Base-by-base conservation (phyloP, 35 echinoderm and acorn worm species). In the Ophioderma brevispina region DNA sequence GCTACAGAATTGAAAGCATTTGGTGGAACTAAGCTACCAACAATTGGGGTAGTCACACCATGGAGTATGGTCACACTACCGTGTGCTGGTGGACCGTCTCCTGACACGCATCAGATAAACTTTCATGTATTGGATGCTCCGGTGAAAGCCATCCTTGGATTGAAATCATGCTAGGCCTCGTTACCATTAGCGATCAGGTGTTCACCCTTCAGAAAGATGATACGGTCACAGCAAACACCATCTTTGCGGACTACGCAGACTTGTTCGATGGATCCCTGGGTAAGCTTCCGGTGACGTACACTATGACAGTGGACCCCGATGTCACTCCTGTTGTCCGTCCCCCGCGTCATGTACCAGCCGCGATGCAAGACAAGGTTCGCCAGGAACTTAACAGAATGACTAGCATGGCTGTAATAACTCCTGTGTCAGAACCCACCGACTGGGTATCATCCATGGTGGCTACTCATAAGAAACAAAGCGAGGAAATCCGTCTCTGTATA, bases 361-460 rank as follows among this genome's bases (percentile, higher is more conserved):
- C 87, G 3, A 81, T 82, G 78, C 31, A 63, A 63, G 77, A 43
- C 31, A 81, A 89, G 37, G 87, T 89, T 17, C 37, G 79, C 34
- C 19, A 35, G 8, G 78, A 89, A 37, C 49, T 89, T 52, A 36
- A 81, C 2, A 31, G 79, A 63, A 89, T 80, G 87, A 46, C 46
- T 36, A 15, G n/a, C 31, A 25, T 81, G 0, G 50, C 78, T 56
- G 87, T 89, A 10, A 81, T 82, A 5, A 82, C 33, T 3, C 87
- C 77, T 38, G 55, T 89, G 0, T 63, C 32, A 28, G 87, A 89
- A 28, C 87, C 79, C 21, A 89, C 87, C 28, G 87, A 89, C 15
- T 63, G 79, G 43, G 40, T 80, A 23, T 46, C 78, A 18, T 80
- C 87, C 1, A 87, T 77, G 55, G 85, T 87, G 1, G 32, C 40